phyloP scores from a whole-genome alignment of 2,113 vertebrate genomes.

The Acanthochromis polyacanthus region DNA sequence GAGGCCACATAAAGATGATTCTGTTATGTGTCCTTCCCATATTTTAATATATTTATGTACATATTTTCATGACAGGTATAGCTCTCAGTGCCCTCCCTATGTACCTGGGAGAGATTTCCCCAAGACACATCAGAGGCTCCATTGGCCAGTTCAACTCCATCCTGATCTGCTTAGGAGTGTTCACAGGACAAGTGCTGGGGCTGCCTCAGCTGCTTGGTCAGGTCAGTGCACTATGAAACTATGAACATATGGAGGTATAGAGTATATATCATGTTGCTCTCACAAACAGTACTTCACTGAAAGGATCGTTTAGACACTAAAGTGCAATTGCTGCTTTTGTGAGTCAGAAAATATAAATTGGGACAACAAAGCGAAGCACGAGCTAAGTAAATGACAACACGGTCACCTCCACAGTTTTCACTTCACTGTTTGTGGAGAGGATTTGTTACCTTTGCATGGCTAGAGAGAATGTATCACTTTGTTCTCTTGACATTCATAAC shows the following conservation, averaged over 20 bases:
- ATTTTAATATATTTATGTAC: background rate
- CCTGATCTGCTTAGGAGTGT: conserved; percentile 95
- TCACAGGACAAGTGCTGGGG: conserved; percentile 91
- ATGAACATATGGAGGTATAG: background rate
- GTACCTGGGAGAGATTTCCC: conserved; percentile 96
- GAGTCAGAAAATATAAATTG: background rate
- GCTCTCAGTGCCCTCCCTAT: conserved; percentile 93
- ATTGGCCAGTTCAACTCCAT: conserved; percentile 94
- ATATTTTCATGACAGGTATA: conserved; percentile 84
- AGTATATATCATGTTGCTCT: background rate
- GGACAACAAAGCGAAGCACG: background rate
- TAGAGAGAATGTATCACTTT: background rate
- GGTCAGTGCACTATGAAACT: conserved; percentile 79
- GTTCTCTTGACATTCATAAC: background rate
- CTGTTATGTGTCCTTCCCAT: background rate
- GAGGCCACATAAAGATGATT: background rate
- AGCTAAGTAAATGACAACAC: background rate
- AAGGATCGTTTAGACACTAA: background rate
- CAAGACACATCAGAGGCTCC: conserved; percentile 90
- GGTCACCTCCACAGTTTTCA: background rate
- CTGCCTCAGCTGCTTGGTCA: conserved; percentile 93
- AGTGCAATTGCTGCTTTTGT: background rate
- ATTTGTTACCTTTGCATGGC: conserved; percentile 2
- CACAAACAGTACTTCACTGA: background rate
- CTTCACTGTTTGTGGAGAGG: background rate